phyloP scores from a whole-genome alignment of 2,888 invertebrate species.

The Xylota segnis region DNA sequence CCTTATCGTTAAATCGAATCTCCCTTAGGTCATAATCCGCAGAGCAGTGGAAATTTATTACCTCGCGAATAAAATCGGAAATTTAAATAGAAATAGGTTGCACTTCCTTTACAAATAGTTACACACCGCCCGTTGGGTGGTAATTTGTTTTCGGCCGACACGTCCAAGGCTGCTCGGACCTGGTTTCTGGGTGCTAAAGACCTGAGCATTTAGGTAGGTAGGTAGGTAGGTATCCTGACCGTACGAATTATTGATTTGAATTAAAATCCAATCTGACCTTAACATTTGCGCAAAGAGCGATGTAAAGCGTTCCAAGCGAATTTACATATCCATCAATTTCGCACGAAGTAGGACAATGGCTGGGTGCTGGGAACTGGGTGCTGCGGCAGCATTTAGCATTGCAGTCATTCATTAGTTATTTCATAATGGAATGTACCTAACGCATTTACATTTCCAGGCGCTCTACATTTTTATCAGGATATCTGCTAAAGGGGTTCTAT shows the following conservation, averaged over 20 bases:
- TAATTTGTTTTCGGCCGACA: slow-evolving; percentile 65
- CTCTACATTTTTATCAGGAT: slow-evolving; percentile 47
- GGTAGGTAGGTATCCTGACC: too few relatives aligned
- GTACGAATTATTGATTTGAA: slow-evolving; percentile 68
- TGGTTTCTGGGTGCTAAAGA: slow-evolving; percentile 44
- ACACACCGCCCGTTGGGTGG: slow-evolving; percentile 48
- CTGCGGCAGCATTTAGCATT: slow-evolving; percentile 23
- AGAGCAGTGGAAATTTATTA: slow-evolving; percentile 34
- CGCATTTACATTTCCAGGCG: slow-evolving; percentile 61
- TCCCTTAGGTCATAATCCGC: slow-evolving; percentile 10
- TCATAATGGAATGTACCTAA: slow-evolving; percentile 60
- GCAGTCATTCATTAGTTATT: slow-evolving; percentile 74
- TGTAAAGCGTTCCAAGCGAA: slow-evolving; percentile 50
- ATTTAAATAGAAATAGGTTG: slow-evolving; percentile 70
- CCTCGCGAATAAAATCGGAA: slow-evolving; percentile 34
- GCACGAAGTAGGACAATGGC: slow-evolving; percentile 64
- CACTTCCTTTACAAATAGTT: slow-evolving; percentile 61
- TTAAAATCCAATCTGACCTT: slow-evolving; percentile 70
- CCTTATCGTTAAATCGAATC: slow-evolving; percentile 47
- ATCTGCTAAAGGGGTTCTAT: slow-evolving; percentile 7
- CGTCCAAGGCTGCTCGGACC: slow-evolving; percentile 40
- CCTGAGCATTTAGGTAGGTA: slow-evolving; percentile 54
- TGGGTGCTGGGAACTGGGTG: background rate
- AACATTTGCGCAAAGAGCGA: slow-evolving; percentile 59
- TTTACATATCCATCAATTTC: slow-evolving; percentile 73